Percentiles rank a stretch among this genome's conserved stretches.
These are phyloP conservation scores for Agrilus mali DNA, from an alignment of 2,888 invertebrate species.

Conservation along the genomic window DNA sequence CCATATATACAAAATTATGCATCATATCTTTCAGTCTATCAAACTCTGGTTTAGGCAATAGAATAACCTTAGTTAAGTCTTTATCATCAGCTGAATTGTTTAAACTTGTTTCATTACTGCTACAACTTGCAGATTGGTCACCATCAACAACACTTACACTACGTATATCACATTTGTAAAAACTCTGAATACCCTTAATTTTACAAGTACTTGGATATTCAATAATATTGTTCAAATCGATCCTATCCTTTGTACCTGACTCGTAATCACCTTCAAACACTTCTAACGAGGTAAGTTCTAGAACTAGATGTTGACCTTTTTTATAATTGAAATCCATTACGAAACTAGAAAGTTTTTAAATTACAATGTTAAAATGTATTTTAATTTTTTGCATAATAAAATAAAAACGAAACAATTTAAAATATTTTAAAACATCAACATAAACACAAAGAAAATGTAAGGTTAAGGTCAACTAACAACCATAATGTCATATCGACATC, in stretches of 20 bases:
- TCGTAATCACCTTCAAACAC: slow-evolving; percentile 6
- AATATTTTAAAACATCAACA: too few relatives aligned
- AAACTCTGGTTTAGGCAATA: slow-evolving; percentile 9
- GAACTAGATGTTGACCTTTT: slow-evolving; percentile 3
- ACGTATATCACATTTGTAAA: slow-evolving; percentile 4
- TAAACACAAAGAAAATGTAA: too few relatives aligned
- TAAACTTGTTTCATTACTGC: too few relatives aligned
- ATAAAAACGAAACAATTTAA: too few relatives aligned
- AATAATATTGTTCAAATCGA: slow-evolving; percentile 3
- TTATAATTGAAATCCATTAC: slow-evolving; percentile 1
- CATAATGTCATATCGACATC: too few relatives aligned
- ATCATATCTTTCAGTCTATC: slow-evolving; percentile 11
- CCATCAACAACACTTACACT: too few relatives aligned
- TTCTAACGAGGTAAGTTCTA: slow-evolving; percentile 2
- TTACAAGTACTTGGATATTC: neutral
- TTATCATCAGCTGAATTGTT: too few relatives aligned
- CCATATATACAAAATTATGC: slow-evolving; percentile 11
- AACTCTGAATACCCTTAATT: slow-evolving; percentile 1
- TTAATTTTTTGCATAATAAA: too few relatives aligned
- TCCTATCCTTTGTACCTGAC: neutral
- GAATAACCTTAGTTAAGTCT: slow-evolving; percentile 2
- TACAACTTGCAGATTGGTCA: too few relatives aligned
- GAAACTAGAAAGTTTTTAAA: too few relatives aligned
- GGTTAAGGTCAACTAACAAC: too few relatives aligned
- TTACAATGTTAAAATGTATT: too few relatives aligned